phyloP scores from a whole-genome alignment of 2,888 invertebrate species.

The Protodeltote pygarga region DNA sequence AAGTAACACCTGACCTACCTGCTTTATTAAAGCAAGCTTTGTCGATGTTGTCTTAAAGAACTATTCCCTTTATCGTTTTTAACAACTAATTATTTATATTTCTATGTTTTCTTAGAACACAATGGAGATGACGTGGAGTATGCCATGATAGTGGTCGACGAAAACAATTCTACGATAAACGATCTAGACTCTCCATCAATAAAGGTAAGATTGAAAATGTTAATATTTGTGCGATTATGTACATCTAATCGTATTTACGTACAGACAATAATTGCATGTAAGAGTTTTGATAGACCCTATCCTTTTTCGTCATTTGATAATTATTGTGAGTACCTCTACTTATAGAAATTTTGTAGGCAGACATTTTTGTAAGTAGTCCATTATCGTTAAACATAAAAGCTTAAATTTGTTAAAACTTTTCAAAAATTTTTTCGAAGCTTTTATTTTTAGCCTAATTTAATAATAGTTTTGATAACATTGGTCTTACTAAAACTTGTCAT shows the following conservation, averaged over 20 bases:
- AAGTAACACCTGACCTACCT: constrained; percentile 54
- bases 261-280: constrained; percentile 51
- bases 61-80: not conserved
- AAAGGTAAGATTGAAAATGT: constrained; percentile 87
- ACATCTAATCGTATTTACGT: constrained; percentile 31
- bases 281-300: constrained; percentile 34
- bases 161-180: constrained; percentile 94
- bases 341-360: constrained; percentile 18
- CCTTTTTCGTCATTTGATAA: constrained; percentile 19
- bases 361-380: constrained; percentile 16
- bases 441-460: constrained; percentile 30
- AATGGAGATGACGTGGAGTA: constrained; percentile 93
- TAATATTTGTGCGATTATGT: constrained; percentile 14
- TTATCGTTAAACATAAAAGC: constrained; percentile 39
- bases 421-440: constrained; percentile 27
- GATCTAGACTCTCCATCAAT: constrained; percentile 95
- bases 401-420: constrained; percentile 6
- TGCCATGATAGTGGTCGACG: constrained; percentile 96
- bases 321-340: constrained; percentile 31
- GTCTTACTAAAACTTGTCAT: constrained; percentile 25
- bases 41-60: constrained; percentile 67
- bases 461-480: constrained; percentile 16
- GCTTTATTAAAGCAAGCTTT: constrained; percentile 79
- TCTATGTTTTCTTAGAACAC: constrained; percentile 72
- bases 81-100: constrained; percentile 29